These are phyloP conservation scores for Bufo bufo DNA, from an alignment of 2,113 vertebrate species.

Conservation along the genomic window DNA sequence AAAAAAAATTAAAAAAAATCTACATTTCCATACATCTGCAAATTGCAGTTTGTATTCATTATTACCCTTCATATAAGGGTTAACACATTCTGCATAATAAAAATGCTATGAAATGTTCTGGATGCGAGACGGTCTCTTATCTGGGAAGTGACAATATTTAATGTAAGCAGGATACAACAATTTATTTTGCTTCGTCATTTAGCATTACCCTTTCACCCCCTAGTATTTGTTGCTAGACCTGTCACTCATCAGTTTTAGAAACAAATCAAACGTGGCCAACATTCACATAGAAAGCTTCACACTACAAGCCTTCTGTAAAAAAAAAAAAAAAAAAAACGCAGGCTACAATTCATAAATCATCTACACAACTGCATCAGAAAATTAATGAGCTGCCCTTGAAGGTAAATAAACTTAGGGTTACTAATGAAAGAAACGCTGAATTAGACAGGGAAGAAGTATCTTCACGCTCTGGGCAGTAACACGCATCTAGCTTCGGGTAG, in stretches of 20 bases:
- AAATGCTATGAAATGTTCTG: not conserved
- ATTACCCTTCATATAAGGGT: too few relatives aligned
- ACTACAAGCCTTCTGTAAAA: slow-evolving; percentile 27
- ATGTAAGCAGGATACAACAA: slow-evolving; percentile 53
- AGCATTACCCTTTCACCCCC: slow-evolving; percentile 15
- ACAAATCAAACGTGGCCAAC: slow-evolving; percentile 37
- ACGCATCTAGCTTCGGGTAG: not conserved
- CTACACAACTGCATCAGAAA: not conserved
- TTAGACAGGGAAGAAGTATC: not conserved
- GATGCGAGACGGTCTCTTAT: slow-evolving; percentile 42
- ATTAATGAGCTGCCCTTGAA: not conserved
- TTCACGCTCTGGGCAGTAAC: slow-evolving; percentile 5
- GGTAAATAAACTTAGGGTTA: slow-evolving; percentile 40
- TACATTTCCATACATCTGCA: too few relatives aligned
- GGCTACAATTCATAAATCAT: slow-evolving; percentile 41
- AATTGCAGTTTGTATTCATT: too few relatives aligned
- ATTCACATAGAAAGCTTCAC: slow-evolving; percentile 26
- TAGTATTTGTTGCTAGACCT: slow-evolving; percentile 20
- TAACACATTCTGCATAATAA: not conserved
- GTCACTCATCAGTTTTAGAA: slow-evolving; percentile 28
- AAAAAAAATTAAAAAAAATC: too few relatives aligned
- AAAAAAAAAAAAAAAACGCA: too few relatives aligned
- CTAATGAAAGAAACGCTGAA: slow-evolving; percentile 24
- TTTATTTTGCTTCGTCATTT: slow-evolving; percentile 52
- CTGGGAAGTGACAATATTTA: slow-evolving; percentile 59